A percentile compares a stretch with the other conserved stretches of the same genome.
phyloP scores from a whole-genome alignment of 2,113 vertebrate genomes.

The Felis chaus region DNA sequence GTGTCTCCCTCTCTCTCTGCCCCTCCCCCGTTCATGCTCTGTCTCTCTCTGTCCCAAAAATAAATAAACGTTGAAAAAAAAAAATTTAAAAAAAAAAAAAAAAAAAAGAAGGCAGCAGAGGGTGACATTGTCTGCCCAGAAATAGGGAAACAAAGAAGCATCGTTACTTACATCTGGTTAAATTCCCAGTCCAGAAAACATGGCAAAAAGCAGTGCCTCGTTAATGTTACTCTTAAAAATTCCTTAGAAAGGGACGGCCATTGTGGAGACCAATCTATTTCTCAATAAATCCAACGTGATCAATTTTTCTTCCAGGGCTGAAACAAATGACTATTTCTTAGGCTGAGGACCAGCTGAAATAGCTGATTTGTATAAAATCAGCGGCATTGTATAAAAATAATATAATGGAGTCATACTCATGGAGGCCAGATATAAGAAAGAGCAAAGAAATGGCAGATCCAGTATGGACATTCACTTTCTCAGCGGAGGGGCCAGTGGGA shows the following conservation, averaged over 20 bases:
- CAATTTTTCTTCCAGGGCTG: neutral
- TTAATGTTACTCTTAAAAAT: accelerated
- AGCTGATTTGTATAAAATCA: neutral
- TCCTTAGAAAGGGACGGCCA: neutral
- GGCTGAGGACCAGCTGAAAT: neutral
- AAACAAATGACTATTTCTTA: neutral
- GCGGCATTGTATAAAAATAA: accelerated
- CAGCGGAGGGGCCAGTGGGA: accelerated
- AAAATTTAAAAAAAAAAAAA: too few relatives aligned
- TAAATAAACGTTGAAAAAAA: too few relatives aligned
- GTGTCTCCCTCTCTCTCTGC: too few relatives aligned
- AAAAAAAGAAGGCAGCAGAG: neutral
- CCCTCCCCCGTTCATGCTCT: too few relatives aligned
- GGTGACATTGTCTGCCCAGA: accelerated
- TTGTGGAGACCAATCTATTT: neutral
- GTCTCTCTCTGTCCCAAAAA: too few relatives aligned
- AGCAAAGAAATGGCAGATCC: accelerated
- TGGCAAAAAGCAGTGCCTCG: accelerated
- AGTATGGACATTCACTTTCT: accelerated
- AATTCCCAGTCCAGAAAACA: neutral
- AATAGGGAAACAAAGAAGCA: accelerated
- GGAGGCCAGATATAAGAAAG: neutral
- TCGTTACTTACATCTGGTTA: too few relatives aligned
- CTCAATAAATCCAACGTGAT: neutral
- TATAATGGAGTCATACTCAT: accelerated